phyloP scores from a whole-genome alignment of 1,140 invertebrate genomes.

The Pinna nobilis region DNA sequence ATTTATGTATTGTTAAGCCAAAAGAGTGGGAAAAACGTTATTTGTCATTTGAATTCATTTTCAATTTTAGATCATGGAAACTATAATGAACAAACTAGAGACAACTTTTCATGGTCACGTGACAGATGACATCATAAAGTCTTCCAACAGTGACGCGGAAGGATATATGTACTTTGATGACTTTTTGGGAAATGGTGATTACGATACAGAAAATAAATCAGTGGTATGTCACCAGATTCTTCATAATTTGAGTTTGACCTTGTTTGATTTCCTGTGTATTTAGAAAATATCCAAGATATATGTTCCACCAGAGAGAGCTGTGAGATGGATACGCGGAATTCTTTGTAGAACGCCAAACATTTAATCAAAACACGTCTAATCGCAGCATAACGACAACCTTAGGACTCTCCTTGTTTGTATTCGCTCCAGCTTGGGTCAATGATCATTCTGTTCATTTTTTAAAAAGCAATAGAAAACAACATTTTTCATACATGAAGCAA shows the following conservation, averaged over 20 bases:
- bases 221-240: background rate
- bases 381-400: no score
- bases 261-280: no score
- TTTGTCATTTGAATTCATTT: background rate
- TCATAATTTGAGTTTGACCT: background rate
- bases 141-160: background rate
- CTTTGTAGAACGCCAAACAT: no score
- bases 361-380: no score
- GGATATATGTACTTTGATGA: conserved; percentile 62
- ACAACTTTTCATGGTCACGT: conserved; percentile 2
- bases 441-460: no score
- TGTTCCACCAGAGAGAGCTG: no score
- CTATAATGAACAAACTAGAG: conserved; percentile 4
- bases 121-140: background rate
- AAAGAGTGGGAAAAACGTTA: background rate
- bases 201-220: conserved; percentile 10
- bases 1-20: background rate
- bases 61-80: background rate
- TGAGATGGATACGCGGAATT: no score
- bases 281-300: no score
- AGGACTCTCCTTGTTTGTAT: no score
- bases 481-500: no score
- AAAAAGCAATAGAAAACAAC: no score
- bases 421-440: no score
- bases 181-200: conserved; percentile 68